These are phyloP conservation scores for Ostrea edulis DNA, from an alignment of 1,140 invertebrate genomes.

Conservation along the genomic window DNA sequence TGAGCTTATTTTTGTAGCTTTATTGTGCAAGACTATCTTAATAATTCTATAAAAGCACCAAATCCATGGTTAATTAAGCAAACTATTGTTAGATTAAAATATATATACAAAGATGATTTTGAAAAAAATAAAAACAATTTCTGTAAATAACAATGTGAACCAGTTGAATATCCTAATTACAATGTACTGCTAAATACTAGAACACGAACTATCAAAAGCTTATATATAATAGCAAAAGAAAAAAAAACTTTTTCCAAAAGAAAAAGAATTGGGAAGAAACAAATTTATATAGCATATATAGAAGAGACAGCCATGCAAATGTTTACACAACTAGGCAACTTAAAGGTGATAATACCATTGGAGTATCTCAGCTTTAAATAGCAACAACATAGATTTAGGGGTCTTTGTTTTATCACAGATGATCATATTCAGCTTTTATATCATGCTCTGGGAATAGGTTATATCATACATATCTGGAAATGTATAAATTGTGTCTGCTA, in stretches of 20 bases:
- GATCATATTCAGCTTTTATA: slow-evolving; percentile 7
- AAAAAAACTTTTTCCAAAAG: too few relatives aligned
- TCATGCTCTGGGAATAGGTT: not conserved
- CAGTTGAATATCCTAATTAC: too few relatives aligned
- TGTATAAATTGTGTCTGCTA: not conserved
- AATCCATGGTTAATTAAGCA: not conserved
- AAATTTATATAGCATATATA: not conserved
- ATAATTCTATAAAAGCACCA: not conserved
- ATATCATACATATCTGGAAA: not conserved
- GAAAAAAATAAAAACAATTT: not conserved
- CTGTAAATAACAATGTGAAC: too few relatives aligned
- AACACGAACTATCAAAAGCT: too few relatives aligned
- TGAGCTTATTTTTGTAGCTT: not conserved
- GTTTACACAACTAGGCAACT: not conserved
- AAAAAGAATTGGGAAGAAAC: not conserved
- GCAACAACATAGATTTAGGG: not conserved
- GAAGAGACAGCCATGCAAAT: not conserved
- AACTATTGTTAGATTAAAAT: not conserved
- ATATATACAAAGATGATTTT: not conserved
- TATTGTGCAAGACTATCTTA: not conserved
- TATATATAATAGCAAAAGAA: too few relatives aligned
- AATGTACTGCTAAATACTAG: too few relatives aligned
- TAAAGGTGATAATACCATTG: not conserved
- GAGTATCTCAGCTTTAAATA: not conserved
- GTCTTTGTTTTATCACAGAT: slow-evolving; percentile 1